These are phyloP conservation scores for Xiphorhynchus elegans DNA, from an alignment of 2,113 vertebrate species.

Conservation along the genomic window DNA sequence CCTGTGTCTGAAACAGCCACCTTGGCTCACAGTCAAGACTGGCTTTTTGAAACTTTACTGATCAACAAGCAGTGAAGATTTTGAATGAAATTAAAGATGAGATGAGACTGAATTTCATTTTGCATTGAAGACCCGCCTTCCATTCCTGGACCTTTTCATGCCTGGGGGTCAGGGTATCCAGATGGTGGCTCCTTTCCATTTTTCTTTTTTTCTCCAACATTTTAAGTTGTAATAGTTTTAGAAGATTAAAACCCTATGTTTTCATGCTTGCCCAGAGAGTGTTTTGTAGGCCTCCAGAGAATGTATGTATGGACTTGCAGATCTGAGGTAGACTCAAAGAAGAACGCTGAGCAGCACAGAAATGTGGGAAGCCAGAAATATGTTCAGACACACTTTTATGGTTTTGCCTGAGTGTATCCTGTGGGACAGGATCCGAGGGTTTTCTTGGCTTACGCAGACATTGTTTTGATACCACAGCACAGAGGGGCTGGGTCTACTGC, in stretches of 20 bases:
- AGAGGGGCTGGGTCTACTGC: background rate
- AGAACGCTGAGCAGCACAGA: background rate
- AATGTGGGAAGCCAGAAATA: background rate
- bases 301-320: background rate
- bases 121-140: background rate
- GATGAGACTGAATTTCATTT: background rate
- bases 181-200: background rate
- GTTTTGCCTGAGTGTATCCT: background rate
- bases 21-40: background rate
- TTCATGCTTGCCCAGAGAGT: background rate
- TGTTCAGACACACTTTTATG: background rate
- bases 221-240: background rate
- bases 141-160: background rate
- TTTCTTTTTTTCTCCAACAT: background rate
- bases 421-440: background rate
- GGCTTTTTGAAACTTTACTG: background rate
- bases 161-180: background rate
- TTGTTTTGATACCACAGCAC: background rate
- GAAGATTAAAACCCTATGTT: background rate
- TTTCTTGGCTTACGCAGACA: background rate
- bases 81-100: background rate
- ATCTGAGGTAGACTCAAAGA: background rate
- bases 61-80: background rate
- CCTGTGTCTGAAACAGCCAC: background rate
- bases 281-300: background rate